Conservation (phyloP, 1,140 invertebrate genomes). For the Plodia interpunctella region DNA sequence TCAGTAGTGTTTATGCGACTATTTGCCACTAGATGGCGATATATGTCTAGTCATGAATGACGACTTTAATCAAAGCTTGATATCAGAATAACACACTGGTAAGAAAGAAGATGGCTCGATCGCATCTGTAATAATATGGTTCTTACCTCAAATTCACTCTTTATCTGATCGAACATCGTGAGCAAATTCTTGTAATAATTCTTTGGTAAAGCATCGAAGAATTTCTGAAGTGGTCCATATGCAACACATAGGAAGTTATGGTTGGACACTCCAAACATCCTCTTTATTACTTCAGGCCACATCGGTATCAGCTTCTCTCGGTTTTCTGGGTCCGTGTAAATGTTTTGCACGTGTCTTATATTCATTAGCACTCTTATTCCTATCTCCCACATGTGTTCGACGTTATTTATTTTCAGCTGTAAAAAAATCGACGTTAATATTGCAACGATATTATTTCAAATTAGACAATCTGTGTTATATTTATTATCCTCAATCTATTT, state of each 20-base stretch:
- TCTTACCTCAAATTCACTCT: conserved; percentile 78
- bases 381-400: conserved; percentile 80
- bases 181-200: conserved; percentile 71
- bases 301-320: conserved; percentile 78
- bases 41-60: too few species aligned
- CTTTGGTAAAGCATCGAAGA: conserved; percentile 72
- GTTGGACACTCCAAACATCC: conserved; percentile 77
- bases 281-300: conserved; percentile 77
- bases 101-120: too few species aligned
- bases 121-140: too few species aligned
- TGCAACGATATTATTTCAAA: too few species aligned
- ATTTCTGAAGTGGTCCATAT: conserved; percentile 77
- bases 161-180: conserved; percentile 76
- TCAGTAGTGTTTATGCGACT: too few species aligned
- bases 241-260: conserved; percentile 77
- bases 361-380: conserved; percentile 77
- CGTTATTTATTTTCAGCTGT: conserved; percentile 78
- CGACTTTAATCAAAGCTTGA: too few species aligned
- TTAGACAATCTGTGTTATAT: too few species aligned
- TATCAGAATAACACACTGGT: too few species aligned
- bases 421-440: too few species aligned
- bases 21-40: too few species aligned
- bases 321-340: conserved; percentile 78
- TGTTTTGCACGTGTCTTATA: conserved; percentile 79
- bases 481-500: too few species aligned